Base-by-base conservation (phyloP, 37 sponge, comb jelly and placozoan species). In the Axinella damicornis region DNA sequence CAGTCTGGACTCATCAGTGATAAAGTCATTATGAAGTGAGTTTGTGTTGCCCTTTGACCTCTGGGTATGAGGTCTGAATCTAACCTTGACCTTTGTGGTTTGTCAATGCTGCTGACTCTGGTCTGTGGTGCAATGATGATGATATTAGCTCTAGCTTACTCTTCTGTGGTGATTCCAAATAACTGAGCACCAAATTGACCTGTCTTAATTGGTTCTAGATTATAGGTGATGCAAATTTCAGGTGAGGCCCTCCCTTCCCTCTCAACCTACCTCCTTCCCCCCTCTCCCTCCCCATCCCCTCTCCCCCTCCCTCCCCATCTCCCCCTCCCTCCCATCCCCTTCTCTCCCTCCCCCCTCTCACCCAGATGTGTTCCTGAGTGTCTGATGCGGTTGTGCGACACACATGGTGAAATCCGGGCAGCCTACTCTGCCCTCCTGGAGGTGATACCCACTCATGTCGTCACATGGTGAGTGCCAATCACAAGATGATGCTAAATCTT, bases 381-480 rank as follows among this genome's bases (percentile, higher is more conserved):
- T 53, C 56, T 93, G 56, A 77, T 93, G 80, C 74, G 94, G 46
- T 69, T 93, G 68, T 79, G 86, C 58, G 94, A 93, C 87, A 93
- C 94, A 13, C 77, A 78, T 56, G 94, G 94, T 21, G 94, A 93
- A 75, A 93, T 93, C 22, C 62, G 94, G 56, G 94, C 94, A 19
- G 94, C 90, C 22, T 93, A 93, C 90, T 93, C 94, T n/a, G 81
- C 94, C 0, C 87, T 93, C 12, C 55, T 93, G 79, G 94, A 93
- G 69, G 90, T 89, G 21, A 55, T 93, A 34, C 94, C 94, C 19
- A 89, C 80, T 4, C 87, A 85, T 52, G 64, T 93, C 62, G 71
- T 89, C 41, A 93, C 94, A 65, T 85, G 92, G 92, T 92, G 52
- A 65, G 55, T 17, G 2, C 36, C 36, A 33, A 2, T 15, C 9